Evolutionary conservation across 2,888 invertebrate genomes (phyloP).

Genomic region (Drosophila mercatorum): DNA sequence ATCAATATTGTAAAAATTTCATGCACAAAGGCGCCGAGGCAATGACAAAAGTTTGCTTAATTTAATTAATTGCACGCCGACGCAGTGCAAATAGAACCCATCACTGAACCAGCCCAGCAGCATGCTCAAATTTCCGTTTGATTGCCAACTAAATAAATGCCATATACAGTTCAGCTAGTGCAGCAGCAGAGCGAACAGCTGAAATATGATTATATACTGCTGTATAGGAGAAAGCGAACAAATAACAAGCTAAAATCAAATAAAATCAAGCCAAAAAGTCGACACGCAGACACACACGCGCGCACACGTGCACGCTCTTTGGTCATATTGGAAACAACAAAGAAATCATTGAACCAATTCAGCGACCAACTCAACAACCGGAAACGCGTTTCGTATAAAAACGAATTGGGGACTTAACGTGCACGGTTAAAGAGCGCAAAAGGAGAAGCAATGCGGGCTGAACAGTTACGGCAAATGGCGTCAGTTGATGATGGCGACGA

Average conservation of each 20-base stretch:
- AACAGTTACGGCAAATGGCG: slow-evolving; percentile 70
- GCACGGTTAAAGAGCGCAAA: slow-evolving; percentile 63
- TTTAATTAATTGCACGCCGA: slow-evolving; percentile 54
- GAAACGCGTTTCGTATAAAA: slow-evolving; percentile 81
- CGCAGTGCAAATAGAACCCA: slow-evolving; percentile 30
- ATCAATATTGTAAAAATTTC: slow-evolving; percentile 36
- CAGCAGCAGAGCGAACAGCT: slow-evolving; percentile 48
- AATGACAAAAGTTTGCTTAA: slow-evolving; percentile 49
- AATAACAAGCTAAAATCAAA: slow-evolving; percentile 59
- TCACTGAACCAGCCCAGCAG: neutral
- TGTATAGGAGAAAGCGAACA: slow-evolving; percentile 18
- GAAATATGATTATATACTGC: slow-evolving; percentile 12
- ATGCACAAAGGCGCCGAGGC: slow-evolving; percentile 44
- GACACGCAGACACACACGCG: slow-evolving; percentile 14
- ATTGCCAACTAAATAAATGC: slow-evolving; percentile 59
- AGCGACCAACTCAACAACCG: slow-evolving; percentile 81
- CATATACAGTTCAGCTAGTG: slow-evolving; percentile 46
- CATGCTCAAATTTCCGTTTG: slow-evolving; percentile 21
- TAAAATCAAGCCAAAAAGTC: slow-evolving; percentile 45
- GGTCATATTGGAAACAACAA: slow-evolving; percentile 53
- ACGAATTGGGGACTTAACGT: slow-evolving; percentile 79
- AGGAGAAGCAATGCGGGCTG: slow-evolving; percentile 43
- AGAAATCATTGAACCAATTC: slow-evolving; percentile 81
- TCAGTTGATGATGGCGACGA: slow-evolving; percentile 72
- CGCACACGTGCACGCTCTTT: slow-evolving; percentile 2